Evolutionary conservation across 1,140 invertebrate genomes (phyloP), one percentile per base, ranked within the genome.

Genomic region (Lepidotrigona ventralis): DNA sequence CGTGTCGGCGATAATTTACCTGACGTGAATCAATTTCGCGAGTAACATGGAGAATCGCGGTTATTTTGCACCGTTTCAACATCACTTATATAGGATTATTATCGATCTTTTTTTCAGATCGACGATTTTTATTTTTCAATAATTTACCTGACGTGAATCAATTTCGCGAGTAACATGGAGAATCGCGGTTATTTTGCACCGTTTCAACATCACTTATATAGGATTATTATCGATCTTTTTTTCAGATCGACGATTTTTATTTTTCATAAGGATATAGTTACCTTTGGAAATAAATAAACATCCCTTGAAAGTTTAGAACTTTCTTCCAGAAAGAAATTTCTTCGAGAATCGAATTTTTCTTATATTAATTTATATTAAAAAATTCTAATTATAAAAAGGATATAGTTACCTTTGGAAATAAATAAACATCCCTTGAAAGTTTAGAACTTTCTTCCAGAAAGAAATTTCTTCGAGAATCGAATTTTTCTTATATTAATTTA

Each of bases 121-220:
- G 11, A 70, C 6, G 23, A 70, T 26, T 26, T n/a, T n/a, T n/a
- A n/a, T n/a, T n/a, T n/a, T n/a, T n/a, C n/a, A n/a, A 79, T 87
- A 75, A 87, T 87, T 86, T 83, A 79, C 1, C 46, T 46, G 53
- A 53, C 77, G 71, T 86, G 83, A 83, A 83, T 87, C 85, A 86
- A 72, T 87, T 79, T 66, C 64, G 46, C 15, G 63, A 64, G 75
- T 79, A 86, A 86, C 71, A 78, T 21, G 56, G 71, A 69, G 56
- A 26, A 51, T 72, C 39, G n/a, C 19, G 39, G n/a, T 81, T 39
- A 54, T 63, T 71, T 56, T 33, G 33, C 76, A 56, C 12, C 33
- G 80, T 85, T 85, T 72, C 76, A 70, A 82, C 73, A 33, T 73
- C 46, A 11, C 19, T 39, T 54, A 26, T 53, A 12, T 2, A 1